Percentiles rank a stretch among this genome's conserved stretches.
Evolutionary conservation across 1,140 invertebrate genomes (phyloP).

Genomic region (Manduca sexta): DNA sequence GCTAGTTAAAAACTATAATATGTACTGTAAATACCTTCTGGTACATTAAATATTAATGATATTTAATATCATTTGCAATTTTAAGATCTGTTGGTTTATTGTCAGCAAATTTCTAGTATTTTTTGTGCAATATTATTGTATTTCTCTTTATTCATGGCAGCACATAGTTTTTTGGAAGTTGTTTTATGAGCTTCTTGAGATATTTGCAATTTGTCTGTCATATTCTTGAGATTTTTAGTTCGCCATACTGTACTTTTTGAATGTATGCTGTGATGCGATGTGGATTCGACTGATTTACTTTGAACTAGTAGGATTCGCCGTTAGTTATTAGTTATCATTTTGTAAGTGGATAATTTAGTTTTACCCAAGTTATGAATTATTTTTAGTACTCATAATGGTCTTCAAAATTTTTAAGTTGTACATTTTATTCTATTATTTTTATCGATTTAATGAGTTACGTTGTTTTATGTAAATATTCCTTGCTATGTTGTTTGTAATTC

Average conservation of each 20-base stretch:
- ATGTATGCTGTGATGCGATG: constrained; percentile 35
- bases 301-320: constrained; percentile 24
- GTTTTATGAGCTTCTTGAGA: not conserved
- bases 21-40: too few relatives aligned
- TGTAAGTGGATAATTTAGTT: constrained; percentile 23
- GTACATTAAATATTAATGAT: constrained; percentile 43
- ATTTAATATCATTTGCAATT: constrained; percentile 58
- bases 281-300: constrained; percentile 42
- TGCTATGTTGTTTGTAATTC: constrained; percentile 54
- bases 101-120: constrained; percentile 21
- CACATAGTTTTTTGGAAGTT: constrained; percentile 4
- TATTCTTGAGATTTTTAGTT: constrained; percentile 13
- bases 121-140: constrained; percentile 48
- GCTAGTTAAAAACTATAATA: too few relatives aligned
- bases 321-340: constrained; percentile 29
- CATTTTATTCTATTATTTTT: constrained; percentile 54
- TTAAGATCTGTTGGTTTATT: constrained; percentile 33
- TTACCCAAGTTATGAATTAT: constrained; percentile 28
- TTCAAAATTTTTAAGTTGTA: constrained; percentile 57
- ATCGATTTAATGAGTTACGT: constrained; percentile 38
- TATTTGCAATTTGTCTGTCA: not conserved
- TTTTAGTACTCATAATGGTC: constrained; percentile 28
- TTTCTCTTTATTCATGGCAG: constrained; percentile 13
- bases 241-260: constrained; percentile 30
- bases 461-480: constrained; percentile 62